Evolutionary conservation across 2,888 invertebrate species (phyloP), one percentile per base, ranked within the genome.

Genomic region (Xiphydria camelus): DNA sequence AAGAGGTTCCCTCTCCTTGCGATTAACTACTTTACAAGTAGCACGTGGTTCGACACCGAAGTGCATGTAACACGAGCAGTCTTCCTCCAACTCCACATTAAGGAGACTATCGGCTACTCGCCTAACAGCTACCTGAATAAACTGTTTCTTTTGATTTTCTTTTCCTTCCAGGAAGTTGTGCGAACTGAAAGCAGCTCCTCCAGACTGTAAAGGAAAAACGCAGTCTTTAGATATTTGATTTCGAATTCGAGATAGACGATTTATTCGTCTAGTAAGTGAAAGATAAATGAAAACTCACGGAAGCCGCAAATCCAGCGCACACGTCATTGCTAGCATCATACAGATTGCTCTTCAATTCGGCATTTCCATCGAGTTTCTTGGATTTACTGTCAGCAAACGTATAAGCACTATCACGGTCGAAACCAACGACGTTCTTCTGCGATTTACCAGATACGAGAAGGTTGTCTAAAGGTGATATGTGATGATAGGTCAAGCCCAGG

Each of bases 271-370:
- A n/a, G n/a, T n/a, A n/a, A n/a, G n/a, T n/a, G n/a, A n/a, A n/a
- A n/a, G n/a, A n/a, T n/a, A n/a, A n/a, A n/a, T n/a, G n/a, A n/a
- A n/a, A n/a, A 78, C 82, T 81, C 61, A 88, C 86, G 44, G 78
- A 75, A 45, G 85, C 77, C 6, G 85, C 81, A 56, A 87, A 84
- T 47, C 84, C 83, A 22, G 84, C 79, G 72, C 91, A 91, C 59
- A 82, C 79, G 62, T 89, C 86, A 10, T 66, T 60, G 12, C 76
- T 51, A 23, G 64, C 66, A 50, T 80, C 79, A 12, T 76, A 73
- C 1, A 89, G 66, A 3, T 84, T 82, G 14, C 77, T 72, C 49
- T 83, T 80, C 14, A 83, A 68, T 7, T 81, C 79, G 4, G 80
- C 64, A 4, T 78, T 78, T 32, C 83, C 83, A 57, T 80, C 81